Percentiles rank a stretch among this genome's conserved stretches.
phyloP scores from a whole-genome alignment of 2,797 vertebrate genomes.

The Arnoldichthys spilopterus region DNA sequence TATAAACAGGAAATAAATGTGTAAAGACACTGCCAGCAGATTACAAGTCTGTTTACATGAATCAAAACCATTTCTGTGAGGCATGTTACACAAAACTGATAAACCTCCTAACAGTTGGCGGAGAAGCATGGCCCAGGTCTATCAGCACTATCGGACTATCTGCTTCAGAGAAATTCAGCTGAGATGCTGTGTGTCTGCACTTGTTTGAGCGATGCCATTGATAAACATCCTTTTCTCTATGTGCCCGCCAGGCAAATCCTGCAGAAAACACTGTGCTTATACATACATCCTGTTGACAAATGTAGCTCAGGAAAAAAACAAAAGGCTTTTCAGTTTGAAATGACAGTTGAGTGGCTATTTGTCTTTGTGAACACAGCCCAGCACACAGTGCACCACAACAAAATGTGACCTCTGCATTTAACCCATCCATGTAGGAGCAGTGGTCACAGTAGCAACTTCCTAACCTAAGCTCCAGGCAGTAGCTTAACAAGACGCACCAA shows the following conservation, averaged over 20 bases:
- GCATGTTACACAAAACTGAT: background rate
- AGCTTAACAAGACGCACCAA: no score
- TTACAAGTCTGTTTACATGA: background rate
- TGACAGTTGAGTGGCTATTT: no score
- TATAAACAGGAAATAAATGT: background rate
- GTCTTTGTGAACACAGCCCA: no score
- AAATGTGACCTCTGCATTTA: no score
- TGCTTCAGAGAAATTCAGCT: background rate
- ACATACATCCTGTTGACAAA: background rate
- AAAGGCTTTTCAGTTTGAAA: background rate
- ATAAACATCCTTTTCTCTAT: background rate
- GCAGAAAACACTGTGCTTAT: background rate
- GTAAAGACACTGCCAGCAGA: background rate
- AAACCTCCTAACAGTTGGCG: background rate
- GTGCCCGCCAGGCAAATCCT: background rate
- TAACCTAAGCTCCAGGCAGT: no score
- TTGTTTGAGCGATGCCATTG: background rate
- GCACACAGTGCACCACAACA: no score
- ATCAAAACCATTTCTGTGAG: background rate
- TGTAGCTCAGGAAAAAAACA: background rate
- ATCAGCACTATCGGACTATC: background rate
- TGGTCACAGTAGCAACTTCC: no score
- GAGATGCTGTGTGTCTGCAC: background rate
- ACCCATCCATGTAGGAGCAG: no score
- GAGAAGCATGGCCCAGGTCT: background rate